Base-by-base conservation (phyloP, 2,888 invertebrate genomes). In the Brachyptera risi region DNA sequence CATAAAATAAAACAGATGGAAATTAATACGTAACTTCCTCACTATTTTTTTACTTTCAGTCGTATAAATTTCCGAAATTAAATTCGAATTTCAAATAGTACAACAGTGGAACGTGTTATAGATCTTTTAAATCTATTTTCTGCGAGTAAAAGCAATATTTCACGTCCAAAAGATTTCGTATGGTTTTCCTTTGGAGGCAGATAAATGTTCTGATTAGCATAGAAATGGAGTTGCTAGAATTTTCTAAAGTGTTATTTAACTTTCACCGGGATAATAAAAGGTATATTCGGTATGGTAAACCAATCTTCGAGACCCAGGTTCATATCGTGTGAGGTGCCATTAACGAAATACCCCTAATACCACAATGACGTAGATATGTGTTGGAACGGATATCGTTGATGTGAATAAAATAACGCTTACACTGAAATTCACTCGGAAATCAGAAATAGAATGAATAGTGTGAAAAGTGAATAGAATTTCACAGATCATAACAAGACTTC, bases 151-250 rank as follows among this genome's bases (percentile, higher is more conserved):
- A 42, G 42, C 23, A n/a, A 54, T 54, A 54, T 54, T 54, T 54
- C 37, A 54, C 35, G 54, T 54, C 17, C 23, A 24, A 47, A 47
- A 23, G 54, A 54, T 35, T 54, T 54, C 13, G 31, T 21, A 13
- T 19, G 54, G 54, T 37, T 54, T 54, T 54, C 21, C 37, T 21
- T 37, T 37, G 17, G 35, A 35, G 35, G 54, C 23, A 54, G 54
- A 54, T 54, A 62, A 62, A 62, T 62, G 38, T 58, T 47, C 23
- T 17, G 50, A 62, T 62, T 62, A 62, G 59, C 62, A 62, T 62
- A 62, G 62, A 62, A 62, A 62, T 62, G 62, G 62, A 59, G 44
- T 24, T 44, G 40, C 35, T 54, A 35, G 54, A 54, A 54, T 54
- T 54, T 54, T 37, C 54, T 54, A 54, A 54, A 54, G 54, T 37